Percentiles rank a stretch among this genome's conserved stretches.
Conservation (phyloP, 1,140 invertebrate genomes). For the Scaptomyza hsui region DNA sequence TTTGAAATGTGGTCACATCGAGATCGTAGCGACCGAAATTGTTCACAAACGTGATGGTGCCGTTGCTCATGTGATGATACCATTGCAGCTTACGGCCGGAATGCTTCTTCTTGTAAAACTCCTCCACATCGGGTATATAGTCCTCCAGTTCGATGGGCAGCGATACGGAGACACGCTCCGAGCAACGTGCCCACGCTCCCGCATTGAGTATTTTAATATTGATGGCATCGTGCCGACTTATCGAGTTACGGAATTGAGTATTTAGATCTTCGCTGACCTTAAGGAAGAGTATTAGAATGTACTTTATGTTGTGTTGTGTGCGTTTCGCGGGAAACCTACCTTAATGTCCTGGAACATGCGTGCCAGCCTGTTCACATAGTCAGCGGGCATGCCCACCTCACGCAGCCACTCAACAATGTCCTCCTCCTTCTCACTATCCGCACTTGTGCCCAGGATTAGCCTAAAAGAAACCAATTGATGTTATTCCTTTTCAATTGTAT, state of each 20-base stretch:
- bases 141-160: slow-evolving; percentile 98
- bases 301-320: too few relatives aligned
- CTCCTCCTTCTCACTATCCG: slow-evolving; percentile 99
- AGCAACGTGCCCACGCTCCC: slow-evolving; percentile 98
- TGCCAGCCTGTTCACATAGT: slow-evolving; percentile 99
- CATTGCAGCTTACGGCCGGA: slow-evolving; percentile 99
- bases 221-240: slow-evolving; percentile 89
- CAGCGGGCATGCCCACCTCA: slow-evolving; percentile 99
- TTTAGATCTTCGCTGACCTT: slow-evolving; percentile 96
- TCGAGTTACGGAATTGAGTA: slow-evolving; percentile 93
- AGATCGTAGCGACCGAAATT: slow-evolving; percentile 97
- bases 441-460: slow-evolving; percentile 97
- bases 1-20: slow-evolving; percentile 99
- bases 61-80: slow-evolving; percentile 99
- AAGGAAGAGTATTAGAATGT: neutral
- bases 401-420: slow-evolving; percentile 99
- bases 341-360: slow-evolving; percentile 99
- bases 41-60: slow-evolving; percentile 98
- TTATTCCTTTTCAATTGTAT: too few relatives aligned
- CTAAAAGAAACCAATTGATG: neutral
- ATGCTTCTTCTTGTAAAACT: slow-evolving; percentile 98
- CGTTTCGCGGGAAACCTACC: too few relatives aligned
- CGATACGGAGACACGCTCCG: slow-evolving; percentile 97
- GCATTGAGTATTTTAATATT: slow-evolving; percentile 98
- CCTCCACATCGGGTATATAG: slow-evolving; percentile 98